Conservation (phyloP, 2,888 invertebrate genomes). For the Nymphalis urticae region DNA sequence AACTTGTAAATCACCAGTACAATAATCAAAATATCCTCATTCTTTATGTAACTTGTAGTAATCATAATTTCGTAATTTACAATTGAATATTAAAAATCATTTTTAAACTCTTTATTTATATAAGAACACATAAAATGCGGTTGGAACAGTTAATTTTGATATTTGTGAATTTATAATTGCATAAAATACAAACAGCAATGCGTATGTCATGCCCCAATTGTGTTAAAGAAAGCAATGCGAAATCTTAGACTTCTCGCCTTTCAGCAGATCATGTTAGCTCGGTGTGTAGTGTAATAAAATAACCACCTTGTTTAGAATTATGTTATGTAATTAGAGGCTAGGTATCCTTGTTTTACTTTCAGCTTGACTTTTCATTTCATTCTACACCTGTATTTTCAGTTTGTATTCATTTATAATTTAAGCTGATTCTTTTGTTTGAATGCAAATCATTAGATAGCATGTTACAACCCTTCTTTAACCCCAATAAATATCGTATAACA, state of each 20-base stretch:
- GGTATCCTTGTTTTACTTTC: slow-evolving; percentile 21
- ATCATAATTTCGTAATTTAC: no score
- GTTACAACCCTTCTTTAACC: no score
- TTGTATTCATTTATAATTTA: no score
- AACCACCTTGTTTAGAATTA: slow-evolving; percentile 17
- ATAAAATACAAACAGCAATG: slow-evolving; percentile 10
- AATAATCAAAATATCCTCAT: no score
- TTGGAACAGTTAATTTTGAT: background rate
- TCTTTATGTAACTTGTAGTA: no score
- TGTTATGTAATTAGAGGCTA: slow-evolving; percentile 19
- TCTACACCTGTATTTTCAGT: background rate
- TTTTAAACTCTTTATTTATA: background rate
- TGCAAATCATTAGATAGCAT: no score
- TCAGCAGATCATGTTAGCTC: slow-evolving; percentile 48
- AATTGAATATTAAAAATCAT: no score
- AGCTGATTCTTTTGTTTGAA: no score
- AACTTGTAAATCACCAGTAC: no score
- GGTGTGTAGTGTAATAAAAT: slow-evolving; percentile 16
- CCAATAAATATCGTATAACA: no score
- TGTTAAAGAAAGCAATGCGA: slow-evolving; percentile 60
- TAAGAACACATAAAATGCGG: background rate
- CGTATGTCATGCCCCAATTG: slow-evolving; percentile 64
- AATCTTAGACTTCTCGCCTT: slow-evolving; percentile 49
- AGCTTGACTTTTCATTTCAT: slow-evolving; percentile 2
- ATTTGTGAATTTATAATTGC: slow-evolving; percentile 12